These are phyloP conservation scores for Gambusia holbrooki DNA, from an alignment of 2,113 vertebrate species.

Conservation along the genomic window DNA sequence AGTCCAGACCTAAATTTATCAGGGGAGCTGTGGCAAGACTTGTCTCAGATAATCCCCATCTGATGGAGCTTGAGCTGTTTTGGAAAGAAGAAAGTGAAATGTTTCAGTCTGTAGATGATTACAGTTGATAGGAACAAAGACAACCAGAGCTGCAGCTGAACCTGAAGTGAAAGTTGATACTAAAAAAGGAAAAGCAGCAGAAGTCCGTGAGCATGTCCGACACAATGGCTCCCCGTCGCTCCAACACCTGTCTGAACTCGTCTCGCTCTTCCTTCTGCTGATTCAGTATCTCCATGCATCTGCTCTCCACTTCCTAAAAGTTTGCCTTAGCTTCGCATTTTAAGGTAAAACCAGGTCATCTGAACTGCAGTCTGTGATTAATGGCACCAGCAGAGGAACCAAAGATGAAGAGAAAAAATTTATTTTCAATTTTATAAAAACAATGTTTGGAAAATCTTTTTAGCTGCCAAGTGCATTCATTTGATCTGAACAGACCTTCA, in stretches of 20 bases:
- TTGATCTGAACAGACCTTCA: conserved; percentile 82
- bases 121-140: no score
- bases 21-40: no score
- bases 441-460: conserved; percentile 77
- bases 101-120: no score
- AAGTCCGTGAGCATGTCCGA: conserved; percentile 63
- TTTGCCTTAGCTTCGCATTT: conserved; percentile 23
- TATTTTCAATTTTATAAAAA: conserved; percentile 84
- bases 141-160: no score
- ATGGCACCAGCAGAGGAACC: conserved; percentile 69
- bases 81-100: no score
- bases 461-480: conserved; percentile 83
- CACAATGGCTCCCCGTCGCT: conserved; percentile 47
- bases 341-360: not conserved
- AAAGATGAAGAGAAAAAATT: conserved; percentile 54
- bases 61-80: no score
- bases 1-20: no score
- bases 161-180: no score
- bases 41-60: no score
- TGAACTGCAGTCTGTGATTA: conserved; percentile 63
- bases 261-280: conserved; percentile 48
- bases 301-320: conserved; percentile 1
- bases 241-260: conserved; percentile 69
- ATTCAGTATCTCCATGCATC: conserved; percentile 2
- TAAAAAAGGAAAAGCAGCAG: conserved; percentile 42